phyloP scores from a whole-genome alignment of 92 coral and sea anemone species.

The Bergia sp. region DNA sequence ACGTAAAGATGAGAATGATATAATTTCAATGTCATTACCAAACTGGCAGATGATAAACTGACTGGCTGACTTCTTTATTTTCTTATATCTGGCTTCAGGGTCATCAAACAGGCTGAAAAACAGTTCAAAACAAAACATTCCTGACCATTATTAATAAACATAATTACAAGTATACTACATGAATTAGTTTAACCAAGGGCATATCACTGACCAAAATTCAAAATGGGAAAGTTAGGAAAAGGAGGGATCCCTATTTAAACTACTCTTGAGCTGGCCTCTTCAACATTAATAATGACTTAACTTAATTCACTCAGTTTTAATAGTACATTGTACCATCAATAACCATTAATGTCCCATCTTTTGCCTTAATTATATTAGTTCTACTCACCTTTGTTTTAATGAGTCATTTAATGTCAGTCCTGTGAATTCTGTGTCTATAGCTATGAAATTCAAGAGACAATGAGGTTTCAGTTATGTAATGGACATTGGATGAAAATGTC shows the following conservation, averaged over 20 bases:
- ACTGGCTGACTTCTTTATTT: conserved; percentile 78
- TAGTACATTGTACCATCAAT: not conserved
- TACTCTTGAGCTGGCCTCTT: no score
- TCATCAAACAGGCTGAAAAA: conserved; percentile 82
- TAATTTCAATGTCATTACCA: conserved; percentile 56
- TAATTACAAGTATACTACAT: no score
- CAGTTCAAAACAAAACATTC: not conserved
- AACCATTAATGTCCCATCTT: not conserved
- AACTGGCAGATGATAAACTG: conserved; percentile 94
- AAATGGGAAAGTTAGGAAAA: no score
- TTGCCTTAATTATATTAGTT: not conserved
- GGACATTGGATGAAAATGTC: no score
- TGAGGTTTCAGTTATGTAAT: not conserved
- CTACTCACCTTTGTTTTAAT: conserved; percentile 67
- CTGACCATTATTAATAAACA: no score
- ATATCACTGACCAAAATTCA: no score
- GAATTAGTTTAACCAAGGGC: no score
- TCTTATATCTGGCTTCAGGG: conserved; percentile 86
- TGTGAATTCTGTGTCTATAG: conserved; percentile 95
- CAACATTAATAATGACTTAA: no score
- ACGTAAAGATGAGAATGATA: no score
- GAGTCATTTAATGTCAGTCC: conserved; percentile 79
- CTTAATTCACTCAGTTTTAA: not conserved
- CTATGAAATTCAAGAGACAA: conserved; percentile 36
- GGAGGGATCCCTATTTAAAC: no score